Conservation (phyloP, 2,888 invertebrate genomes). For the Drosophila nr. medialis region DNA sequence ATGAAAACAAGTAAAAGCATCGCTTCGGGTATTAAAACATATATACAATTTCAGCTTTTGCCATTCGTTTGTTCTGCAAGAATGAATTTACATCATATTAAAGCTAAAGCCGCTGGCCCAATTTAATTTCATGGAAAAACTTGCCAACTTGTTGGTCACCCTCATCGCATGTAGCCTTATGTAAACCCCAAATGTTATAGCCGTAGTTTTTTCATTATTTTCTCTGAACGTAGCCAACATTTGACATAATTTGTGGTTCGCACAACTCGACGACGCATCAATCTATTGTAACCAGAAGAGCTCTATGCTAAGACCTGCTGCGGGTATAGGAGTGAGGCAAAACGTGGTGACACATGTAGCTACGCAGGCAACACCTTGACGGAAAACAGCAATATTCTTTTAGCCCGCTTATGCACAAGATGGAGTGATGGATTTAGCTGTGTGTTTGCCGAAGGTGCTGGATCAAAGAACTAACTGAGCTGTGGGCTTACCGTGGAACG, state of each 20-base stretch:
- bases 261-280: conserved; percentile 46
- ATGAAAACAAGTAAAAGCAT: conserved; percentile 36
- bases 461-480: conserved; percentile 24
- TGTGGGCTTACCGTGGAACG: conserved; percentile 33
- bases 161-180: conserved; percentile 20
- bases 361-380: conserved; percentile 25
- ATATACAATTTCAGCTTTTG: not conserved
- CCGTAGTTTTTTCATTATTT: conserved; percentile 7
- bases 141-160: conserved; percentile 47
- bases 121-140: conserved; percentile 30
- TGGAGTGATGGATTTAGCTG: conserved; percentile 47
- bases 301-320: not conserved
- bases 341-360: conserved; percentile 36
- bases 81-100: conserved; percentile 15
- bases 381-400: conserved; percentile 33
- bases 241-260: conserved; percentile 56
- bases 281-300: conserved; percentile 44
- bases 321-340: not conserved
- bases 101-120: conserved; percentile 6
- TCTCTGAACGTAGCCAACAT: conserved; percentile 18
- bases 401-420: conserved; percentile 21
- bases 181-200: conserved; percentile 28
- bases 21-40: conserved; percentile 2
- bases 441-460: conserved; percentile 28
- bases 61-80: conserved; percentile 6